Base-by-base conservation (phyloP, 2,888 invertebrate genomes). In the Drosophila rellima region DNA sequence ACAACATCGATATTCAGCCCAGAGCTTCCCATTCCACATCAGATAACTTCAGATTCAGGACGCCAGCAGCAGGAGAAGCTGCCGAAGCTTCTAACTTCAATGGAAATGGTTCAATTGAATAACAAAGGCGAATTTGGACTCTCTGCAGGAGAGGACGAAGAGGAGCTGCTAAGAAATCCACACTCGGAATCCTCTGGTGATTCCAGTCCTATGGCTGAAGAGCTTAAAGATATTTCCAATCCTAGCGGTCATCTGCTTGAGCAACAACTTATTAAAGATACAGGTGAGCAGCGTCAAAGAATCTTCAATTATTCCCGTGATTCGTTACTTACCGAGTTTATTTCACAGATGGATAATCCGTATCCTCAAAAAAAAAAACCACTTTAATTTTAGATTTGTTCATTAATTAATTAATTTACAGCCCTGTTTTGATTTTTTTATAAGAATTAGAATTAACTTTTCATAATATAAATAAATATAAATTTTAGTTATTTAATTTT, bases 1-100 rank as follows among this genome's bases (percentile, higher is more conserved):
- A 91, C 92, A 55, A 90, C 91, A 69, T 88, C 90, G 72, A 80
- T 88, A 6, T 70, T 92, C 23, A 75, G 82, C 42, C 85, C 88
- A 1, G 33, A 50, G 13, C 17, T 44, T 1, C 2, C 8, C 26
- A 39, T 48, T 0, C 18, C n/a, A 10, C 7, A n/a, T 7, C 8
- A 18, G 3, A 4, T 18, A 20, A 29, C 13, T 48, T 4, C 3
- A 31, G 17, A 6, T 1, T 18, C 6, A 13, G 7, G 11, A 3
- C n/a, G 13, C 31, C 13, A 11, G 4, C 33, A 48, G 5, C 1
- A 29, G 20, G 3, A 20, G 8, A 7, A 3, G 18, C 6, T 15
- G 2, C 1, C n/a, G 37, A 18, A 40, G 1, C 40, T 35, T 10
- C 29, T 26, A 37, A 52, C 26, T 0, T 15, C 37, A 2, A 23